Evolutionary conservation across 1,140 invertebrate species (phyloP), one percentile per base, ranked within the genome.

Genomic region (Chelonus insularis): DNA sequence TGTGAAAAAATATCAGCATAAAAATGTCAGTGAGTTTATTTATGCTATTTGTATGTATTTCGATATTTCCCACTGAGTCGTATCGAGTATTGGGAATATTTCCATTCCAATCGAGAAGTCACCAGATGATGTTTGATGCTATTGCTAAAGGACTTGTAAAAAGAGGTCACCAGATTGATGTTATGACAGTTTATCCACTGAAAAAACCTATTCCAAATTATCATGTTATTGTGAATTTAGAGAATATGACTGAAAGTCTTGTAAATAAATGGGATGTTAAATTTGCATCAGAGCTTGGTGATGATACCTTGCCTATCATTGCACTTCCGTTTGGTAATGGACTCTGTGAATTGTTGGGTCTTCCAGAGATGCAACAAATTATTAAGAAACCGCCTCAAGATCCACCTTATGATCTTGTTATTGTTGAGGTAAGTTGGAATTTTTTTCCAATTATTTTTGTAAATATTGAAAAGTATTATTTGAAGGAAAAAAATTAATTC

Each of bases 131-230:
- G n/a, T n/a, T n/a, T n/a, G n/a, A 76, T 56, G 72, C 80, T 11
- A 18, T 85, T 2, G 76, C 75, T 9, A 69, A 73, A 58, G 80
- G 77, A 47, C 67, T 86, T 21, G 74, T 71, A 0, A 77, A 72
- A 29, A 68, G 75, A 45, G 84, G 83, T 8, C 84, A 86, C 66
- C 72, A 83, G 59, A 68, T 86, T 0, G 74, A 77, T 1, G 71
- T 74, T 0, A 64, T 74, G 32, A 75, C 71, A 0, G 68, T 73
- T 58, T 72, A 58, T 63, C 71, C 72, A 1, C 23, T 71, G 5
- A 63, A 68, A 57, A 72, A 69, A 52, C 67, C 72, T 5, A 61
- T 75, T 0, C 78, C 81, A 47, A 74, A 75, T 65, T 73, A 73
- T 5, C 66, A 9, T 11, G 66, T 68, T 21, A 48, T 77, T 1